Evolutionary conservation across 2,113 vertebrate genomes (phyloP), one percentile per base, ranked within the genome.

Genomic region (Cisticola juncidis): DNA sequence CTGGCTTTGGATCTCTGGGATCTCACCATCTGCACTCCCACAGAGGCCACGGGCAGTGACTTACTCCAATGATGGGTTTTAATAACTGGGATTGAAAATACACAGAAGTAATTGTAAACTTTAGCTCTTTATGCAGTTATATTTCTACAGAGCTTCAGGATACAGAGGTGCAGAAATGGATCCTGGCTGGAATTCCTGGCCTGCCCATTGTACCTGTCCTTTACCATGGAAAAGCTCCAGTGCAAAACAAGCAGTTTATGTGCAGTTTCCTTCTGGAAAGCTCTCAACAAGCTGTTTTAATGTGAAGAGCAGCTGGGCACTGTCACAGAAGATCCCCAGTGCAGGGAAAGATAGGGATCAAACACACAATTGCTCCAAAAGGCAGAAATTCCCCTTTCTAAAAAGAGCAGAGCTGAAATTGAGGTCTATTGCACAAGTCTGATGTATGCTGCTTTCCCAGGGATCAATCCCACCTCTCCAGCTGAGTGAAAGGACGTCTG

Each of bases 391-490:
- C 17, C 25, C 13, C 4, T 33, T 50, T 86, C 60, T 29, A 48
- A 19, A 6, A 61, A 48, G 12, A 28, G 53, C 5, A 33, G 81
- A 81, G 26, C 44, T 3, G 4, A 76, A 87, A 81, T 20, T 0
- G 0, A 45, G 35, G 48, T n/a, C 62, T 51, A 15, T 0, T 12
- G 66, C 42, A 28, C 29, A 31, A 38, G 42, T 2, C 16, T 2
- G 2, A 25, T 0, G 18, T 1, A 2, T 6, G 14, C 0, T 56
- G 51, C 51, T 42, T 84, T 50, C 28, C 22, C 9, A 44, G 16
- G 56, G 85, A 65, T 40, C 4, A 4, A 60, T 26, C 57, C 61
- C 66, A 24, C 3, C 36, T 56, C 53, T 82, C 48, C 44, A 40
- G 61, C 56, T 35, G 36, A 70, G 74, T 7, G 3, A 36, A 66